Evolutionary conservation across 2,797 vertebrate genomes (phyloP).

Genomic region (Catostomus latipinnis): DNA sequence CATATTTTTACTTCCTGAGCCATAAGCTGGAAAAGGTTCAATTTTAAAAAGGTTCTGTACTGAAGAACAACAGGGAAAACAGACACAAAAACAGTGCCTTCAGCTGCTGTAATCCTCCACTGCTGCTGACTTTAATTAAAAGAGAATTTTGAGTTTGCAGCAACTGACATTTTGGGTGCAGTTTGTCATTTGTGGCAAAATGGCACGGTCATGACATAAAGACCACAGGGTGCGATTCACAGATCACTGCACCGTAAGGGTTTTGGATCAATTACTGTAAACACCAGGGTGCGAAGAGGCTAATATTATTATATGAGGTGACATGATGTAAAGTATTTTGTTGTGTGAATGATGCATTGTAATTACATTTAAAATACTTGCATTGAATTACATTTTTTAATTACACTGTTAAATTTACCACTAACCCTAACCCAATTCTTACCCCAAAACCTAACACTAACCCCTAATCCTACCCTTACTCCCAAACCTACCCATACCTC

Average conservation of each 20-base stretch:
- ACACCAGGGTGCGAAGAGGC: slow-evolving; percentile 4
- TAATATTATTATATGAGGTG: slow-evolving; percentile 20
- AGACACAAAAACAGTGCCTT: neutral
- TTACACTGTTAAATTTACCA: no score
- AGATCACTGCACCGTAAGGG: slow-evolving; percentile 33
- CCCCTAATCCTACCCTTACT: no score
- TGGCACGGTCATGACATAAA: slow-evolving; percentile 46
- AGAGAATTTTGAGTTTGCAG: slow-evolving; percentile 34
- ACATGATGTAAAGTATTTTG: neutral
- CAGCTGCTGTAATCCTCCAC: slow-evolving; percentile 30
- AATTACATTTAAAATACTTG: no score
- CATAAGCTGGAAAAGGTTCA: slow-evolving; percentile 3
- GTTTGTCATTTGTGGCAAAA: slow-evolving; percentile 45
- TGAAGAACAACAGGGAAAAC: slow-evolving; percentile 12
- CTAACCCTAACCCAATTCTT: no score
- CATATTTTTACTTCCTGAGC: slow-evolving; percentile 8
- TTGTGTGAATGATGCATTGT: neutral
- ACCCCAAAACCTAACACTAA: no score
- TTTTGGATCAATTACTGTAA: slow-evolving; percentile 39
- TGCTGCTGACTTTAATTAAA: slow-evolving; percentile 42
- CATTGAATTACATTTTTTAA: no score
- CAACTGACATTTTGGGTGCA: slow-evolving; percentile 48
- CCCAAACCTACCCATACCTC: no score
- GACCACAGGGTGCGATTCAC: slow-evolving; percentile 25
- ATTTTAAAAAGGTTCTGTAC: slow-evolving; percentile 26